Conservation (phyloP, 2,888 invertebrate genomes). For the Chrysolina americana region DNA sequence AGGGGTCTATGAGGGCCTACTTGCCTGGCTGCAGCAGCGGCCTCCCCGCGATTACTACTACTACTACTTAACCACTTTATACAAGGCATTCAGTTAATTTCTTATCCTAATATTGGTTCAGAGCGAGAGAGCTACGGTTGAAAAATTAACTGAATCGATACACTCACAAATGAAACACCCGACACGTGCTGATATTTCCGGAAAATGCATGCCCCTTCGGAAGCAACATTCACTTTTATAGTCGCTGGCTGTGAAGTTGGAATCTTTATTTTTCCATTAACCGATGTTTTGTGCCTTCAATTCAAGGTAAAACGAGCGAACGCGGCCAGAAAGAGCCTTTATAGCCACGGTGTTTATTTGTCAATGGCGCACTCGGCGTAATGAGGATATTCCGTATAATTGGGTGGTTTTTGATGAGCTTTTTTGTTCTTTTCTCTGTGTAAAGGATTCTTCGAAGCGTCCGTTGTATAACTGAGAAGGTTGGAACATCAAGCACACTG, state of each 20-base stretch:
- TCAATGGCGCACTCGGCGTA: background rate
- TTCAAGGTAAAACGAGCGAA: conserved; percentile 9
- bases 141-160: background rate
- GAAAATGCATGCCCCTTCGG: background rate
- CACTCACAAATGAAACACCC: background rate
- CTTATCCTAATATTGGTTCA: too few species aligned
- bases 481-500: too few species aligned
- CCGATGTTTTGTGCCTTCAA: conserved; percentile 11
- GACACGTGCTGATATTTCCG: conserved; percentile 9
- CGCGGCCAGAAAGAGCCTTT: background rate
- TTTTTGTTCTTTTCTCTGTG: background rate
- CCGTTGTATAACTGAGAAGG: background rate
- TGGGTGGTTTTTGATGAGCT: background rate
- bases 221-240: background rate
- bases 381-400: conserved; percentile 15
- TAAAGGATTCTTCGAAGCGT: background rate
- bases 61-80: too few species aligned
- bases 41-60: too few species aligned
- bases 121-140: background rate
- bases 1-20: too few species aligned
- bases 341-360: conserved; percentile 6
- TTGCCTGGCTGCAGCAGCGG: too few species aligned
- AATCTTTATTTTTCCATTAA: background rate
- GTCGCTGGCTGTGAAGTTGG: background rate
- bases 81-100: too few species aligned